Evolutionary conservation across 1,140 invertebrate genomes (phyloP), one percentile per base, ranked within the genome.

Genomic region (Probaryconus sp.): DNA sequence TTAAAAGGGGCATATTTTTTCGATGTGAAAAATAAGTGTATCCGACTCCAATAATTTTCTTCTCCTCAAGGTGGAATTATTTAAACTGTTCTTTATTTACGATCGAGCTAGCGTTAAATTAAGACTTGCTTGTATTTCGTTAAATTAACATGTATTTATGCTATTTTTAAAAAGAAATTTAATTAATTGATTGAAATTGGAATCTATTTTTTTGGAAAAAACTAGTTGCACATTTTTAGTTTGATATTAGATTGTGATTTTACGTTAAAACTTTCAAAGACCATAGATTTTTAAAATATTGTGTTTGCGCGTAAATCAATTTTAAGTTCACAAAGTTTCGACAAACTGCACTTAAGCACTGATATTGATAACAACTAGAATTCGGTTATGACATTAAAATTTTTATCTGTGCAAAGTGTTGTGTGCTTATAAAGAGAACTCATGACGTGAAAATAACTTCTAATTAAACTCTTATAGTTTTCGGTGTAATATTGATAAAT

Each of bases 1-100:
- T 72, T 72, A 72, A n/a, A n/a, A 72, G 45, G 4, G 47, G 17
- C 53, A 65, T 72, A 72, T 64, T 64, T n/a, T n/a, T 72, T 65
- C 21, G 38, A 37, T 60, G 9, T 45, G 38, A 72, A 65, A 72
- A 72, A 72, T 47, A 65, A 51, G 43, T 53, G 9, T 21, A 56
- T 18, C 47, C 37, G 30, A 45, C 21, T 21, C 58, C 64, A 72
- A 72, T 72, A 72, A 72, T 72, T 72, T 72, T 33, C 30, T 30
- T 35, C 58, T 53, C 68, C 68, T 58, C 53, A n/a, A n/a, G 53
- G 53, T 47, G 60, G 60, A 65, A 72, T 72, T 72, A 72, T 72
- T 64, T 60, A 72, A 26, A 28, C 37, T 43, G 16, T 42, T 26
- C 33, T 24, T 35, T 45, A 72, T 72, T 72, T 72, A 72, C 26